Conservation (phyloP, 2,797 vertebrate genomes). For the Periparus ater region DNA sequence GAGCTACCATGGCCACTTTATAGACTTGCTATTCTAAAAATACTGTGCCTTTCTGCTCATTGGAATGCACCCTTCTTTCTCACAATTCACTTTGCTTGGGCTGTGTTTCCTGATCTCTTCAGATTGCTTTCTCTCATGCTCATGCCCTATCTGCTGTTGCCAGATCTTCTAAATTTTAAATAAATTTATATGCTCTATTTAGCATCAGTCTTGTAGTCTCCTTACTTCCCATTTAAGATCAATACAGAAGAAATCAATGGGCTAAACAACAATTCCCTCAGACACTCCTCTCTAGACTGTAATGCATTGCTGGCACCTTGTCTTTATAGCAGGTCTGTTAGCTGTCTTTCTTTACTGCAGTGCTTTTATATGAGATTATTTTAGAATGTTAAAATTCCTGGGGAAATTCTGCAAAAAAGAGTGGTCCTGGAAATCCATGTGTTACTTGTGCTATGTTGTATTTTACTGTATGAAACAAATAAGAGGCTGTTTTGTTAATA, state of each 20-base stretch:
- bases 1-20: background rate
- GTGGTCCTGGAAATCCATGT: background rate
- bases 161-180: background rate
- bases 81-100: background rate
- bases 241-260: background rate
- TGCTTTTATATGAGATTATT: background rate
- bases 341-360: background rate
- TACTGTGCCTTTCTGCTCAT: background rate
- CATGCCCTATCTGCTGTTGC: background rate
- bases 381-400: background rate
- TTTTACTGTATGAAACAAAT: background rate
- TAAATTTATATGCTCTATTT: background rate
- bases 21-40: background rate
- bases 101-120: background rate
- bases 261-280: background rate
- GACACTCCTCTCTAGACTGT: background rate
- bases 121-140: background rate
- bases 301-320: background rate
- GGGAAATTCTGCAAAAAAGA: background rate
- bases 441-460: background rate
- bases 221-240: background rate
- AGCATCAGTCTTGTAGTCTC: background rate
- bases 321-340: background rate
- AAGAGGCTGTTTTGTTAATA: background rate
- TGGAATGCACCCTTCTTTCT: background rate